Evolutionary conservation across 1,140 invertebrate genomes (phyloP).

Genomic region (Aphelenchoides besseyi): DNA sequence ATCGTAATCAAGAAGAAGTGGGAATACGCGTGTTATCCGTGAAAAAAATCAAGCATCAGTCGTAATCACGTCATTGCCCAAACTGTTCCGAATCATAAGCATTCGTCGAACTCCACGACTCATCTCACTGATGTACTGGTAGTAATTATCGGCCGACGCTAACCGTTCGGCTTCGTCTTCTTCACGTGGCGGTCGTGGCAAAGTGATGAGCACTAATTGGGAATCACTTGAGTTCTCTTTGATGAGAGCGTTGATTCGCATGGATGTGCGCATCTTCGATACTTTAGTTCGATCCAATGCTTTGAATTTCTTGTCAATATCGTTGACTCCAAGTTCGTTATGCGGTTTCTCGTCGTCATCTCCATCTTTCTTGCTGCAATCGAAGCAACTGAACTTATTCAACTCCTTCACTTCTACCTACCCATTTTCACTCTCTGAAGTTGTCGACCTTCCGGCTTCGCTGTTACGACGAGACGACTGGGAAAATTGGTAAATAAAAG

Average conservation of each 20-base stretch:
- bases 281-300: conserved; percentile 53
- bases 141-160: conserved; percentile 3
- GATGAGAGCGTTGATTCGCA: conserved; percentile 95
- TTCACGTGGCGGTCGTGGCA: conserved; percentile 80
- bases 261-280: conserved; percentile 89
- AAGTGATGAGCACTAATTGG: conserved; percentile 92
- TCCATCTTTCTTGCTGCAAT: neutral
- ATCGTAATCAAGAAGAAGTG: no score
- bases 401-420: neutral
- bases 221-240: conserved; percentile 91
- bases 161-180: neutral
- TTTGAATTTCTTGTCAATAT: conserved; percentile 47
- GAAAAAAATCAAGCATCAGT: neutral
- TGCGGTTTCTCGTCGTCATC: neutral
- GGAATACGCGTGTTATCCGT: no score
- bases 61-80: conserved; percentile 16
- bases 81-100: neutral
- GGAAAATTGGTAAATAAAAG: neutral
- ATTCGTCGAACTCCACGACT: conserved; percentile 6
- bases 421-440: neutral
- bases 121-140: conserved; percentile 19
- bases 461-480: conserved; percentile 9
- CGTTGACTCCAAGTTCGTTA: conserved; percentile 3
- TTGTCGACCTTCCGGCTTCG: neutral
- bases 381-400: neutral